Base-by-base conservation (phyloP, 1,140 invertebrate genomes). In the Marisa cornuarietis region DNA sequence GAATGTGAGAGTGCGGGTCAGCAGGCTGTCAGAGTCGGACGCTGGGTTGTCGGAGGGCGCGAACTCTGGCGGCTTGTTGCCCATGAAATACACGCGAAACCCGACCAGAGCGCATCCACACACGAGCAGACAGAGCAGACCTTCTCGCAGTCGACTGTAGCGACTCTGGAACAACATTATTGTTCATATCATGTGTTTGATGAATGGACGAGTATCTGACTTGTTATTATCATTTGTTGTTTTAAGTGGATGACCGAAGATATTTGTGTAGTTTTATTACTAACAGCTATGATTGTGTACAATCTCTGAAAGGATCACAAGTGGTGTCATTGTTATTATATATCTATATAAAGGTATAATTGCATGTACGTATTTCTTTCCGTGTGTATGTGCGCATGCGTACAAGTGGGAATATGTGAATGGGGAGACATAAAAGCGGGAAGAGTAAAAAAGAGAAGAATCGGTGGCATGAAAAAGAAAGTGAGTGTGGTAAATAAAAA, bases 61-160 rank as follows among this genome's bases (percentile, higher is more conserved):
- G 91, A 99, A 99, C 81, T 98, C 96, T 24, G 97, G 97, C 85
- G 98, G 92, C 91, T 97, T 96, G 10, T 96, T 95, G 49, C 97
- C 97, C 97, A 99, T 99, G 80, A 99, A 95, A 87, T 96, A 95
- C 58, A 99, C 92, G 81, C 97, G 93, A n/a, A 92, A 83, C 24
- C 86, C 81, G 22, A 95, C 93, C 14, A 96, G 92, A 42, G 97
- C 91, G 42, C 97, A 92, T 49, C 94, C 93, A 68, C 96, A 90
- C 1, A 95, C 95, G 14, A 95, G 94, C 75, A 94, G 92, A 71
- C 94, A 93, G 20, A 98, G 91, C 2, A 96, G 94, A 26, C 93
- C 92, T 71, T 98, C 91, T 73, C 96, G 76, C 5, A 76, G 61
- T 16, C 78, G 26, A 16, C 61, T 61, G 71, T 73, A 79, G 26